Conservation (phyloP, 2,888 invertebrate genomes). For the Endomychus coccineus region DNA sequence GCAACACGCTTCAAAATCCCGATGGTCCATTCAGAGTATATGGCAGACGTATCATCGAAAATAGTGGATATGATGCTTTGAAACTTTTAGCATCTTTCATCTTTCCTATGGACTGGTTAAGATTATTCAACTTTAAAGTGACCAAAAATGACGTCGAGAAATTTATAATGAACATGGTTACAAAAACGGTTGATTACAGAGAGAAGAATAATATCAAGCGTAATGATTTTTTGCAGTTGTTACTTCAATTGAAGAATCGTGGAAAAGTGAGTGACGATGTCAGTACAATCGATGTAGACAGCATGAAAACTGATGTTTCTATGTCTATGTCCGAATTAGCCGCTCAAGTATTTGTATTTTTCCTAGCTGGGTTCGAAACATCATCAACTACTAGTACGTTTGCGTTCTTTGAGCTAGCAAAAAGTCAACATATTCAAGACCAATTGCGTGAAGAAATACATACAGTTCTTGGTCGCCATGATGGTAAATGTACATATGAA, state of each 20-base stretch:
- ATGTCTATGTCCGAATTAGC: conserved; percentile 41
- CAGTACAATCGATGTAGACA: conserved; percentile 37
- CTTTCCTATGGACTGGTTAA: conserved; percentile 34
- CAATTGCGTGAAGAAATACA: conserved; percentile 41
- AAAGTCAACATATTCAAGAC: conserved; percentile 40
- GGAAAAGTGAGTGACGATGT: conserved; percentile 35
- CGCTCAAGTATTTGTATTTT: conserved; percentile 45
- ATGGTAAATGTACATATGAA: conserved; percentile 40
- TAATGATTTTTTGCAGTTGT: conserved; percentile 52
- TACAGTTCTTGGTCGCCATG: conserved; percentile 32
- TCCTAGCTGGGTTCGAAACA: conserved; percentile 47
- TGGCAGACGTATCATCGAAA: conserved; percentile 36
- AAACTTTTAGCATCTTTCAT: conserved; percentile 34
- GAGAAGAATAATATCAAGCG: conserved; percentile 44
- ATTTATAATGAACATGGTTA: conserved; percentile 47
- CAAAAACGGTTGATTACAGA: conserved; percentile 45
- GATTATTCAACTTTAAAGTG: conserved; percentile 33
- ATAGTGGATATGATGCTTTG: conserved; percentile 35
- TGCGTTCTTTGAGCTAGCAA: conserved; percentile 44
- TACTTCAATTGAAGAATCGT: conserved; percentile 47
- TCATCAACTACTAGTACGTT: conserved; percentile 45
- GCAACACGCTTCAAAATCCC: conserved; percentile 50
- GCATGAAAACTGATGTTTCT: conserved; percentile 19
- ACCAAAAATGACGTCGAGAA: conserved; percentile 33
- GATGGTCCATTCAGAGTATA: conserved; percentile 47